Evolutionary conservation across 2,888 invertebrate species (phyloP).

Genomic region (Tromatobia lineatoria): DNA sequence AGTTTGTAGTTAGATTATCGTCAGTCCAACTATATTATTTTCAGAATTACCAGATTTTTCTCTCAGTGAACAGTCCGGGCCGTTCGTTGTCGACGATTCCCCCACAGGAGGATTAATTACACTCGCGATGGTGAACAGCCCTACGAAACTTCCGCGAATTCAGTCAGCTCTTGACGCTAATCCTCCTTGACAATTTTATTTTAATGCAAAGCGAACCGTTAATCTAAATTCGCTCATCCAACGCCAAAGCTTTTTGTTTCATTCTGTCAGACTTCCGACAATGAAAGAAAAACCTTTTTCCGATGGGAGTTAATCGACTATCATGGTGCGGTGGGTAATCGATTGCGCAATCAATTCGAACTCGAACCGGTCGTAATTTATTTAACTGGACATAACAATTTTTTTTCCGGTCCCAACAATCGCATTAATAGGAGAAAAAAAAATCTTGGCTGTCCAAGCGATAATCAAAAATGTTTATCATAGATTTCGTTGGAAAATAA

Average conservation of each 20-base stretch:
- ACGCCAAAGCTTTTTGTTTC: neutral
- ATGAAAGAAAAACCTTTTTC: neutral
- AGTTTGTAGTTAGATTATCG: too few relatives aligned
- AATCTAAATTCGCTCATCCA: constrained; percentile 10
- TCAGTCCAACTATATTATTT: too few relatives aligned
- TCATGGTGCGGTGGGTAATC: neutral
- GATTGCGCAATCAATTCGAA: neutral
- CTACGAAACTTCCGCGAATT: constrained; percentile 23
- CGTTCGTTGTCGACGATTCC: constrained; percentile 29
- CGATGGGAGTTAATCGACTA: neutral
- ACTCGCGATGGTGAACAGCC: constrained; percentile 33
- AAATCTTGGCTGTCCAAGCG: neutral
- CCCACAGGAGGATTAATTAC: constrained; percentile 48
- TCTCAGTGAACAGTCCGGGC: neutral
- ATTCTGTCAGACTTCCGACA: too few relatives aligned
- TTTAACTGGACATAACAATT: neutral
- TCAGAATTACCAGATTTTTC: too few relatives aligned
- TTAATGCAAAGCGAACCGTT: constrained; percentile 26
- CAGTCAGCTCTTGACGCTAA: constrained; percentile 19
- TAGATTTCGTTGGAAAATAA: too few relatives aligned
- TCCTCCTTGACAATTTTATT: constrained; percentile 38
- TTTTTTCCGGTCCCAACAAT: neutral
- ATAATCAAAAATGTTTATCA: too few relatives aligned
- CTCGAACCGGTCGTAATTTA: neutral
- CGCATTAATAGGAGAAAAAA: neutral